phyloP scores from a whole-genome alignment of 1,140 invertebrate genomes.

The Calosoma granatense region DNA sequence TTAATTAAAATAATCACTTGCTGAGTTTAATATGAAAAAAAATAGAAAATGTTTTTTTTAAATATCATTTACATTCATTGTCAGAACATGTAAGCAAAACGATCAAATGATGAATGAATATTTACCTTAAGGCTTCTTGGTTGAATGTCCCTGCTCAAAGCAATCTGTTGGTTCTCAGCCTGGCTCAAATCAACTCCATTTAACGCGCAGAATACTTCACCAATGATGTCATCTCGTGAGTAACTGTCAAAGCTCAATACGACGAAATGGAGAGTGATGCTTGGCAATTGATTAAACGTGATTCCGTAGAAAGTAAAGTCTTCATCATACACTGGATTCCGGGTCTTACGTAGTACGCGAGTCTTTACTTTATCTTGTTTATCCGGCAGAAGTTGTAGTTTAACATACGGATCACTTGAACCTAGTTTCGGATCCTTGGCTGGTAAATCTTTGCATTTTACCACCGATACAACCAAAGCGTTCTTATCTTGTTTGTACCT shows the following conservation, averaged over 20 bases:
- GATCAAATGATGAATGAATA: no score
- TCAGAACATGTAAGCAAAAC: no score
- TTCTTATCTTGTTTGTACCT: constrained; percentile 81
- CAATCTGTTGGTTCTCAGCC: constrained; percentile 65
- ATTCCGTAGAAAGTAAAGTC: constrained; percentile 95
- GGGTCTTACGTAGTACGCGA: constrained; percentile 81
- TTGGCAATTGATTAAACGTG: constrained; percentile 68
- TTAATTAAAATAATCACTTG: no score
- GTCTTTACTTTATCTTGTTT: constrained; percentile 95
- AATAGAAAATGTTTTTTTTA: no score
- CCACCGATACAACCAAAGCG: constrained; percentile 82
- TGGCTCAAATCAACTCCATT: constrained; percentile 67
- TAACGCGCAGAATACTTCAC: constrained; percentile 86
- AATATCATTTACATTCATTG: no score
- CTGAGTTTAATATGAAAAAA: no score
- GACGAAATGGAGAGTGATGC: constrained; percentile 85
- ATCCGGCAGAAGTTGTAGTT: constrained; percentile 85
- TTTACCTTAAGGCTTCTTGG: constrained; percentile 74
- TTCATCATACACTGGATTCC: constrained; percentile 90
- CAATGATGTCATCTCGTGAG: constrained; percentile 93
- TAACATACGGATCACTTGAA: constrained; percentile 85
- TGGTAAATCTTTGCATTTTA: constrained; percentile 74
- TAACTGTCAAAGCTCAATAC: constrained; percentile 95
- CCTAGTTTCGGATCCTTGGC: constrained; percentile 58
- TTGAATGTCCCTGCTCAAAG: constrained; percentile 72